Conservation (phyloP, 1,140 invertebrate species). For the Berghia stephanieae region DNA sequence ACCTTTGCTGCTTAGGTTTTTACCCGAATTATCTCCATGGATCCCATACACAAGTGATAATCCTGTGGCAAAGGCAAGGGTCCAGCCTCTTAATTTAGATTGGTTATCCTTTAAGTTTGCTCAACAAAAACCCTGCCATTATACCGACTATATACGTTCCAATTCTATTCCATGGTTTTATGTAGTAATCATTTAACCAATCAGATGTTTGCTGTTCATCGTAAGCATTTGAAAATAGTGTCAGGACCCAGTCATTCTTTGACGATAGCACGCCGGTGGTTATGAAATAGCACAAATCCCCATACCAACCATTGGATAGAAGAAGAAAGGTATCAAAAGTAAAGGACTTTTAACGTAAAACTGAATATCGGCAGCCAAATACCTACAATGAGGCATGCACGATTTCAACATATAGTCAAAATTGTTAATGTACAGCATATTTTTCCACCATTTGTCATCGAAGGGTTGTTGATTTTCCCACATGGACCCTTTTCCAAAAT, state of each 20-base stretch:
- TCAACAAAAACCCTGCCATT: conserved; percentile 66
- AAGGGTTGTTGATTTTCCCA: conserved; percentile 67
- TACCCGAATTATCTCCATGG: conserved; percentile 21
- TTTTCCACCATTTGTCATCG: conserved; percentile 81
- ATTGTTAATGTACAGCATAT: conserved; percentile 86
- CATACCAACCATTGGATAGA: neutral
- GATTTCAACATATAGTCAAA: conserved; percentile 74
- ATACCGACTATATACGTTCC: conserved; percentile 71
- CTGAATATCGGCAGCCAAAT: conserved; percentile 83
- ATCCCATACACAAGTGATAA: conserved; percentile 40
- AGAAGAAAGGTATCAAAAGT: conserved; percentile 64
- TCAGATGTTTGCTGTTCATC: neutral
- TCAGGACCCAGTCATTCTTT: neutral
- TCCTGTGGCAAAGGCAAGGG: conserved; percentile 16
- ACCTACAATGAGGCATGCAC: conserved; percentile 80
- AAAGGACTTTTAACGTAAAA: conserved; percentile 77
- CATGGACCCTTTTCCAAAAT: conserved; percentile 75
- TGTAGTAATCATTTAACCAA: conserved; percentile 40
- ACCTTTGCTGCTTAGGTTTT: conserved; percentile 22
- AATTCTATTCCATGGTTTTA: conserved; percentile 68
- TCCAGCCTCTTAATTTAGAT: conserved; percentile 39
- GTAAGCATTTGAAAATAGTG: neutral
- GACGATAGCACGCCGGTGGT: conserved; percentile 38
- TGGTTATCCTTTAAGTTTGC: conserved; percentile 41
- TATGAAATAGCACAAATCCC: conserved; percentile 22